Percentiles rank a stretch among this genome's conserved stretches.
These are phyloP conservation scores for Sceloporus tristichus DNA, from an alignment of 2,113 vertebrate genomes.

Conservation along the genomic window DNA sequence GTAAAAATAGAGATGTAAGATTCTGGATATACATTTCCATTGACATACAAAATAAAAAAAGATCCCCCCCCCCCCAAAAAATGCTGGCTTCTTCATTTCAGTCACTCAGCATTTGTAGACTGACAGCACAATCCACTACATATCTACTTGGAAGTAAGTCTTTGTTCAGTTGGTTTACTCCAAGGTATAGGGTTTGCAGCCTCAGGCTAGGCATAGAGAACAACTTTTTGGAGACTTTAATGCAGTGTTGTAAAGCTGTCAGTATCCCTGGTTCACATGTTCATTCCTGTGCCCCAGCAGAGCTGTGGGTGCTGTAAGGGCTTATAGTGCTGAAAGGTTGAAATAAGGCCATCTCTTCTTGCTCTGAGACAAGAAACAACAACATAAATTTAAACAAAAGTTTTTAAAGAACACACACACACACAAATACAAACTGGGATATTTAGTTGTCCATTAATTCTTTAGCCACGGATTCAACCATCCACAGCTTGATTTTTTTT, in stretches of 20 bases:
- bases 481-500: too few relatives aligned
- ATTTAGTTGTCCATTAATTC: too few relatives aligned
- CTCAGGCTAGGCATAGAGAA: not conserved
- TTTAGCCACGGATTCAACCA: too few relatives aligned
- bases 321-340: too few relatives aligned
- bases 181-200: not conserved
- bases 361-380: too few relatives aligned
- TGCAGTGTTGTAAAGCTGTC: not conserved
- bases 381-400: too few relatives aligned
- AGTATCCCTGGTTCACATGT: too few relatives aligned
- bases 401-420: too few relatives aligned
- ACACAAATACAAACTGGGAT: too few relatives aligned
- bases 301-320: too few relatives aligned
- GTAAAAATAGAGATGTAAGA: not conserved
- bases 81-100: not conserved
- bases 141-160: not conserved
- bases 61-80: not conserved
- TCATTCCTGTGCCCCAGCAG: too few relatives aligned
- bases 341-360: too few relatives aligned
- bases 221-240: not conserved
- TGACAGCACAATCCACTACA: not conserved
- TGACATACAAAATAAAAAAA: not conserved
- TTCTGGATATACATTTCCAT: not conserved
- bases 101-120: constrained; percentile 3
- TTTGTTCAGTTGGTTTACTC: not conserved